phyloP scores from a whole-genome alignment of 1,140 invertebrate species.

The Tribolium castaneum region DNA sequence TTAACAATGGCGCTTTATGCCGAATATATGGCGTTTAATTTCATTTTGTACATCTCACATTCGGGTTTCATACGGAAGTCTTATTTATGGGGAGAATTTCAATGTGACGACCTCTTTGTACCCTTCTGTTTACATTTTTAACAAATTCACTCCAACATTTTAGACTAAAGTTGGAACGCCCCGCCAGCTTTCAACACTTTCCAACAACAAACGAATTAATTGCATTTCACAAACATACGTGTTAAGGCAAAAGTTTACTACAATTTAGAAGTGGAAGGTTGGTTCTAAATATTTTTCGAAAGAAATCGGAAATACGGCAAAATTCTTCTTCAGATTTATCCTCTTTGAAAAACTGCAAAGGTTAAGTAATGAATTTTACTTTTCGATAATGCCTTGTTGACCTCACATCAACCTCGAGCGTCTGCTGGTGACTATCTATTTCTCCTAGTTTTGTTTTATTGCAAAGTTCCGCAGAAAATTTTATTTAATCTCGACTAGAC shows the following conservation, averaged over 20 bases:
- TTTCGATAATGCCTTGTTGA: neutral
- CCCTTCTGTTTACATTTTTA: neutral
- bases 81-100: constrained; percentile 26
- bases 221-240: too few relatives aligned
- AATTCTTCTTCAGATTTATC: too few relatives aligned
- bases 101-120: constrained; percentile 5
- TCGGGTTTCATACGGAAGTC: neutral
- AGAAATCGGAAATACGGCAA: too few relatives aligned
- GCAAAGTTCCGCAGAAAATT: neutral
- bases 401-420: neutral
- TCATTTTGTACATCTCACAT: constrained; percentile 27
- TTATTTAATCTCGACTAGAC: neutral
- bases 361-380: neutral
- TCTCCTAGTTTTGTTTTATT: neutral
- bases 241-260: too few relatives aligned
- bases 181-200: neutral
- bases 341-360: too few relatives aligned
- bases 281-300: too few relatives aligned
- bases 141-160: neutral
- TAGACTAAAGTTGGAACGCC: too few relatives aligned
- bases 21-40: constrained; percentile 35
- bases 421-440: neutral
- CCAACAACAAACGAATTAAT: too few relatives aligned
- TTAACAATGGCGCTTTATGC: constrained; percentile 24
- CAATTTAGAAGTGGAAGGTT: too few relatives aligned